Evolutionary conservation across 2,797 vertebrate genomes (phyloP), one percentile per base, ranked within the genome.

Genomic region (Mormyrus hasselquistii): DNA sequence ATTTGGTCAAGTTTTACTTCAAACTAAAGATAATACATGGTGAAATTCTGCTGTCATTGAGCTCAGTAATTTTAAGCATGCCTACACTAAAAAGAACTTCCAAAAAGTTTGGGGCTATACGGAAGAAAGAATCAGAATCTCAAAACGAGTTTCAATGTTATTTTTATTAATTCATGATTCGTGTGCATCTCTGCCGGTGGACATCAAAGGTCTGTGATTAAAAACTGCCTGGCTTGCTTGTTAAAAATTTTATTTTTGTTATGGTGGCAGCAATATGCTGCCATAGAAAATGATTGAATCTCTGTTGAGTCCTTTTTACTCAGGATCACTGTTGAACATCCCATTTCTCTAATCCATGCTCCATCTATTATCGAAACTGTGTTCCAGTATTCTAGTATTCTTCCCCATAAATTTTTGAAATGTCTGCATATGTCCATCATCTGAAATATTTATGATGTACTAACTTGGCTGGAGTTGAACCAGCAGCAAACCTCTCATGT

Each of bases 401-500:
- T 41, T 38, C 14, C 12, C 14, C 69, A 38, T 38, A 76, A 41
- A 16, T 76, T 41, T 41, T 76, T 41, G 0, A 76, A 41, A 41
- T 19, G 69, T 76, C 69, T 57, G 85, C 85, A 38, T 19, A 57
- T 86, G 50, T 57, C 85, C 29, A 55, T 55, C 25, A 55, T 50
- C 34, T 57, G 85, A 55, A 53, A 57, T 41, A 86, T 86, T 86
- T 86, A 50, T 92, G 90, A 90, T 76, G 73, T 86, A 52, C 52
- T 53, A 57, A 16, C 76, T 87, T 88, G 83, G 90, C 90, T 91
- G 57, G 29, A 88, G 87, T 90, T 90, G 84, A 91, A 44, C 90
- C 69, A 89, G 49, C 55, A 86, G 41, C 9, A 29, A 16, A 55
- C 85, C 25, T 86, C 22, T 34, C 29, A 7, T 9, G 14, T 14